Evolutionary conservation across 2,113 vertebrate species (phyloP).

Genomic region (Microcebus ravelobensis): DNA sequence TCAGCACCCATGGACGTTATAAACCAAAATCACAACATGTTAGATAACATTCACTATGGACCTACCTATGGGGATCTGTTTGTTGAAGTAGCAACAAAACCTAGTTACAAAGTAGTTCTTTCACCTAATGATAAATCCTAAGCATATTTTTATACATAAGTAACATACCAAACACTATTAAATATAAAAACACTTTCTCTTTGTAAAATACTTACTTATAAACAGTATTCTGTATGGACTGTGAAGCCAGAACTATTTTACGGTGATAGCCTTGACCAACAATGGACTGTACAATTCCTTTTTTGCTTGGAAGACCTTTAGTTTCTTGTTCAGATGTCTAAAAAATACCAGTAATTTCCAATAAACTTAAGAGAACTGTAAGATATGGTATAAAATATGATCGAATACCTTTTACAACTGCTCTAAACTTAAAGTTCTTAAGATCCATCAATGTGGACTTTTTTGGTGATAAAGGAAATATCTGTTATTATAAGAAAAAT

Average conservation of each 20-base stretch:
- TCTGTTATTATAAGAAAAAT: not conserved
- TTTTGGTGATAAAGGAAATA: not conserved
- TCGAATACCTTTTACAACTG: not conserved
- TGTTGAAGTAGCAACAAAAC: not conserved
- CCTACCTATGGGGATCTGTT: not conserved
- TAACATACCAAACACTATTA: not conserved
- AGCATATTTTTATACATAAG: not conserved
- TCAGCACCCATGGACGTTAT: not conserved
- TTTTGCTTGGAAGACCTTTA: slow-evolving; percentile 98
- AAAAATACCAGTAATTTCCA: slow-evolving; percentile 59
- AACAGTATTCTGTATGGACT: slow-evolving; percentile 94
- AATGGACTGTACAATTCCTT: slow-evolving; percentile 98
- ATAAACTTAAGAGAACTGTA: slow-evolving; percentile 22
- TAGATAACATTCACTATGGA: not conserved
- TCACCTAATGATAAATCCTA: not conserved
- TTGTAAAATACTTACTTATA: slow-evolving; percentile 92
- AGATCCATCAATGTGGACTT: not conserved
- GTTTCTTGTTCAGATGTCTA: slow-evolving; percentile 97
- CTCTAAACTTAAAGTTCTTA: slow-evolving; percentile 6
- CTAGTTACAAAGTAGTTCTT: not conserved
- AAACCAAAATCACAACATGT: not conserved
- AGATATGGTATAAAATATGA: not conserved
- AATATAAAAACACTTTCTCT: not conserved
- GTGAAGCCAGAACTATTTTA: slow-evolving; percentile 97
- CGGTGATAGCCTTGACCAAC: slow-evolving; percentile 98